Evolutionary conservation across 2,888 invertebrate genomes (phyloP).

Genomic region (Ganaspis brasiliensis): DNA sequence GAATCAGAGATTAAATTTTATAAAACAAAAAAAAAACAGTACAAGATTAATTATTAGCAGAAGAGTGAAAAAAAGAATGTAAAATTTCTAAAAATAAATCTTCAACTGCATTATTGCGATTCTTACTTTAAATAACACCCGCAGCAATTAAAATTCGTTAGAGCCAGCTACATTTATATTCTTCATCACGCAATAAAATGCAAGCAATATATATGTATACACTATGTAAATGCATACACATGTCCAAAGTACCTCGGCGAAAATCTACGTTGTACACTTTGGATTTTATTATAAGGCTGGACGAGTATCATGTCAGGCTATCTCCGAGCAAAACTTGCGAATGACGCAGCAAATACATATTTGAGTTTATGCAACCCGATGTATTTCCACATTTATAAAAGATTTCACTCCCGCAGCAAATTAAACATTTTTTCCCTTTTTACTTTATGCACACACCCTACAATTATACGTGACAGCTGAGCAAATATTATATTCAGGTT

Average conservation of each 20-base stretch:
- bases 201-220: constrained; percentile 49
- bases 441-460: neutral
- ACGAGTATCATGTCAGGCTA: constrained; percentile 53
- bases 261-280: constrained; percentile 68
- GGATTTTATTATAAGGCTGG: constrained; percentile 70
- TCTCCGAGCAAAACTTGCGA: constrained; percentile 65
- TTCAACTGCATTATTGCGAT: neutral
- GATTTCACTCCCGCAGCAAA: constrained; percentile 18
- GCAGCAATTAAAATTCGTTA: constrained; percentile 34
- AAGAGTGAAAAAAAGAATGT: too few species aligned
- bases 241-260: constrained; percentile 51
- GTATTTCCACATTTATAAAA: constrained; percentile 12
- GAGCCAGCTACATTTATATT: constrained; percentile 35
- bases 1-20: too few species aligned
- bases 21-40: too few species aligned
- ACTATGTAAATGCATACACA: constrained; percentile 51
- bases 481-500: constrained; percentile 7
- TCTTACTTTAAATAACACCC: neutral
- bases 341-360: constrained; percentile 57
- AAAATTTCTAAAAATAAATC: neutral
- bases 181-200: constrained; percentile 20
- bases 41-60: too few species aligned
- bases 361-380: constrained; percentile 55
- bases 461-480: neutral
- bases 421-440: constrained; percentile 15